Conservation (phyloP, 2,797 vertebrate species). For the Catostomus latipinnis region DNA sequence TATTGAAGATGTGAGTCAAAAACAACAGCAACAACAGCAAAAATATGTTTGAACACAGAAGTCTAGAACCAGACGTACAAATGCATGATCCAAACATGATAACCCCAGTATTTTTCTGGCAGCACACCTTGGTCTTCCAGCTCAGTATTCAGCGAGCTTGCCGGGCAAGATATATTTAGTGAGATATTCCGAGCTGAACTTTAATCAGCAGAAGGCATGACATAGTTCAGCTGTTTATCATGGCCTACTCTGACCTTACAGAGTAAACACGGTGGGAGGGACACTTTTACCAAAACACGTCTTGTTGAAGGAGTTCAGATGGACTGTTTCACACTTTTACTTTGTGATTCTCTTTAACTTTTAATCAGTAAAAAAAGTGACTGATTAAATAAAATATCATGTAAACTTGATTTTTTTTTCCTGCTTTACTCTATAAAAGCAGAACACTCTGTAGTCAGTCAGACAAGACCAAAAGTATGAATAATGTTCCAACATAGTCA, state of each 20-base stretch:
- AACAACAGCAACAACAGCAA: no score
- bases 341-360: not conserved
- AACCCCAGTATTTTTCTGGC: not conserved
- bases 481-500: not conserved
- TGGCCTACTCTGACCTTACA: not conserved
- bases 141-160: not conserved
- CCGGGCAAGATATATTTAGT: not conserved
- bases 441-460: not conserved
- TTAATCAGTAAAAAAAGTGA: no score
- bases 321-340: not conserved
- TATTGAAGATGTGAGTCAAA: not conserved
- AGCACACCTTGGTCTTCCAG: not conserved
- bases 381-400: not conserved
- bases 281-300: not conserved
- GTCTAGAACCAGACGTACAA: not conserved
- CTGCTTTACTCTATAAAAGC: not conserved
- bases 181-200: not conserved
- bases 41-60: not conserved
- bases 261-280: not conserved
- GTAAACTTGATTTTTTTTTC: not conserved
- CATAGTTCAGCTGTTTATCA: constrained; percentile 22
- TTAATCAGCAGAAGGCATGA: constrained; percentile 7
- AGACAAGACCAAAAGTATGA: not conserved
- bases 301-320: not conserved
- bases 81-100: not conserved